Evolutionary conservation across 2,113 vertebrate genomes (phyloP), one percentile per base, ranked within the genome.

Genomic region (Opisthocomus hoazin): DNA sequence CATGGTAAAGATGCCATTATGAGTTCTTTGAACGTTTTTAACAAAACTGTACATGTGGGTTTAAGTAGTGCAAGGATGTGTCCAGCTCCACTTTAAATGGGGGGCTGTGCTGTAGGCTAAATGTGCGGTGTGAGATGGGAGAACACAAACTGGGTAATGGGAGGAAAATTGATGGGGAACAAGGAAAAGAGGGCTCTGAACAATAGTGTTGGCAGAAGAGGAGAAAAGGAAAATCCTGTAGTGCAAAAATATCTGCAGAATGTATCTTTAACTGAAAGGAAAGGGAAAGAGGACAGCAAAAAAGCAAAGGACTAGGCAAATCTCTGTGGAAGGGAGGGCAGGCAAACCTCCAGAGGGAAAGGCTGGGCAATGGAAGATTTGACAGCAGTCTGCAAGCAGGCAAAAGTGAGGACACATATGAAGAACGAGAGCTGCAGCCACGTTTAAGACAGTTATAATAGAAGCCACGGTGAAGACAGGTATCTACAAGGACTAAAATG

Each of bases 351-450:
- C 56, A 75, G 65, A 48, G 7, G 60, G 30, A 86, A 94, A 71
- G 53, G 34, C 54, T 84, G 64, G 41, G 53, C 66, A 83, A 24
- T 66, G 70, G n/a, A 85, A 90, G 32, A 70, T 57, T 39, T 86
- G 32, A 68, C 12, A 81, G 39, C 56, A 79, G 22, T 18, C 64
- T 73, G 58, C 68, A 36, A 78, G 69, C 41, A 43, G 41, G 41
- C 11, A 15, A 43, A 43, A 15, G 41, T 43, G 41, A 43, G 41
- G 58, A 53, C 87, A 60, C 0, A 0, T 24, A 0, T 6, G 39
- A 78, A 58, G 45, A 78, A 41, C 0, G 1, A 77, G 41, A 81
- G 24, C 23, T 53, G 50, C 30, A 70, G 64, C 2, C 23, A 80
- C 53, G 39, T 69, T 91, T 87, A 77, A 89, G 68, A 69, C 26